phyloP scores from a whole-genome alignment of 2,797 vertebrate species.

The Sebastolobus altivelis region DNA sequence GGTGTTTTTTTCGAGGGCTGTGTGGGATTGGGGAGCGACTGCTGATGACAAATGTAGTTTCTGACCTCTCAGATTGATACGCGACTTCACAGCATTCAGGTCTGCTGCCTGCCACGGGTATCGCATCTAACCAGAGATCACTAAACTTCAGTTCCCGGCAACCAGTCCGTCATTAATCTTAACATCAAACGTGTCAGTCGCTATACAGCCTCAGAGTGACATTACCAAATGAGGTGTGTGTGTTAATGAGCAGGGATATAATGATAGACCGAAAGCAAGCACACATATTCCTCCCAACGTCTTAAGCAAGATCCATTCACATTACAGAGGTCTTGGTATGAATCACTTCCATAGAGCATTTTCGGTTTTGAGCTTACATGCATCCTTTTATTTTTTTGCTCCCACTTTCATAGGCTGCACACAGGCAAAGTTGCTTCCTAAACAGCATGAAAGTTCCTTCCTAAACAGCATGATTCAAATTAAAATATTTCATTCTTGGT shows the following conservation, averaged over 20 bases:
- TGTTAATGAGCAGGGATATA: slow-evolving; percentile 73
- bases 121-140: slow-evolving; percentile 75
- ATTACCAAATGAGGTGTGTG: slow-evolving; percentile 70
- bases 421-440: neutral
- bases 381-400: slow-evolving; percentile 23
- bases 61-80: slow-evolving; percentile 72
- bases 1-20: slow-evolving; percentile 44
- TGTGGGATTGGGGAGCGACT: slow-evolving; percentile 51
- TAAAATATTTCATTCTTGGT: neutral
- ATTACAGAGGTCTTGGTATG: slow-evolving; percentile 51
- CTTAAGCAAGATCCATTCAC: slow-evolving; percentile 57
- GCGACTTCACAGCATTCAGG: slow-evolving; percentile 59
- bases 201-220: slow-evolving; percentile 55
- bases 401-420: slow-evolving; percentile 8
- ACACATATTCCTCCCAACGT: slow-evolving; percentile 43
- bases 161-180: slow-evolving; percentile 76
- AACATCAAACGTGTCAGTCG: slow-evolving; percentile 73
- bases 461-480: slow-evolving; percentile 14
- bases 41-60: slow-evolving; percentile 72
- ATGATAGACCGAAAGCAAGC: slow-evolving; percentile 54
- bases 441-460: neutral
- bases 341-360: slow-evolving; percentile 25
- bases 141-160: slow-evolving; percentile 72
- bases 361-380: slow-evolving; percentile 39
- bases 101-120: slow-evolving; percentile 70